These are phyloP conservation scores for Malurus elegans DNA, from an alignment of 2,113 vertebrate genomes.

Conservation along the genomic window DNA sequence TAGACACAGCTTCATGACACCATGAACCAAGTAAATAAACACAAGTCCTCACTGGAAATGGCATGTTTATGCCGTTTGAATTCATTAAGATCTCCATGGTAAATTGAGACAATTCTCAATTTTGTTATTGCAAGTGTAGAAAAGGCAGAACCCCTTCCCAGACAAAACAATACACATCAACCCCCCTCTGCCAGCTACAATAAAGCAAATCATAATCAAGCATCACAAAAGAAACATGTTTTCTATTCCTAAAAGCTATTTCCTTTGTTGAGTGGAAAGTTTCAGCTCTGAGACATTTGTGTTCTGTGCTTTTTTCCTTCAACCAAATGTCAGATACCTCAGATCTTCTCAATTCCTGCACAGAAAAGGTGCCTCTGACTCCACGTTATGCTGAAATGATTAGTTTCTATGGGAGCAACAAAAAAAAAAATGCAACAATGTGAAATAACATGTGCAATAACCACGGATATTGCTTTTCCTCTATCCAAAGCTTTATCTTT, in stretches of 20 bases:
- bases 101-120: slow-evolving; percentile 33
- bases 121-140: not conserved
- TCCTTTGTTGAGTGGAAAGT: not conserved
- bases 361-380: not conserved
- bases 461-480: not conserved
- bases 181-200: slow-evolving; percentile 2
- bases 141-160: not conserved
- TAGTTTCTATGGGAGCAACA: not conserved
- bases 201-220: not conserved
- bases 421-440: not conserved
- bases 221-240: not conserved
- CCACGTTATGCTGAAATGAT: not conserved
- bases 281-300: not conserved
- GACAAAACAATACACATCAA: slow-evolving; percentile 28
- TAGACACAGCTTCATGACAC: not conserved
- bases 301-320: not conserved
- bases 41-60: slow-evolving; percentile 1
- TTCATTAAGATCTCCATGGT: slow-evolving; percentile 14
- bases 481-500: not conserved
- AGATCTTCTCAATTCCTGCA: not conserved
- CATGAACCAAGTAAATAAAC: slow-evolving; percentile 5
- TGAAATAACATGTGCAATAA: not conserved
- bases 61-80: not conserved
- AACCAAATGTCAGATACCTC: not conserved
- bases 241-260: not conserved